phyloP scores from a whole-genome alignment of 23 tunicate species.

The Halocynthia aurantium region DNA sequence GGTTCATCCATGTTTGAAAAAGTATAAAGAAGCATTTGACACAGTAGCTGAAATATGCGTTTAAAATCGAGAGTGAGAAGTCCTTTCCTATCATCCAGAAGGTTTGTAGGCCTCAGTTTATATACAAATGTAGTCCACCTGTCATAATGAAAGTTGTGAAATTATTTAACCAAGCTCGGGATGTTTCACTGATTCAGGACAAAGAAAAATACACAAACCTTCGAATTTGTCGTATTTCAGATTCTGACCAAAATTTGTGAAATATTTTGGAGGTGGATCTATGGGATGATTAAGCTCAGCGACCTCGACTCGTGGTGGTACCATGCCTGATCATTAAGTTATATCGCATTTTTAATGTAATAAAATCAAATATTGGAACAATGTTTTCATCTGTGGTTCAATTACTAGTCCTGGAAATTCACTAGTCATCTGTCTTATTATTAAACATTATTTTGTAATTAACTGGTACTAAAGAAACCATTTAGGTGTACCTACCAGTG shows the following conservation, averaged over 20 bases:
- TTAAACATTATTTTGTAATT: neutral
- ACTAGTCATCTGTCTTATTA: too few relatives aligned
- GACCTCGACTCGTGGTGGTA: slow-evolving; percentile 58
- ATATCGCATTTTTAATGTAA: neutral
- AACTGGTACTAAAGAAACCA: neutral
- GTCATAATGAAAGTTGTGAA: neutral
- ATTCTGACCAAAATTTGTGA: slow-evolving; percentile 63
- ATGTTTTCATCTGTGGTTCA: too few relatives aligned
- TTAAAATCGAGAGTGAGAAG: slow-evolving; percentile 1
- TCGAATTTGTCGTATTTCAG: slow-evolving; percentile 81
- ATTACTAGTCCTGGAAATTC: too few relatives aligned
- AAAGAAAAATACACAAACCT: slow-evolving; percentile 28
- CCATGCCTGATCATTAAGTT: slow-evolving; percentile 38
- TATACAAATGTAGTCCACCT: slow-evolving; percentile 76
- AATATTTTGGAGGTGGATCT: slow-evolving; percentile 67
- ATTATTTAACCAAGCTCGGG: neutral
- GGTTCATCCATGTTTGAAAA: slow-evolving; percentile 37
- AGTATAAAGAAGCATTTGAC: slow-evolving; percentile 31
- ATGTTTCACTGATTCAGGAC: neutral
- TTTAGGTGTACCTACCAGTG: slow-evolving; percentile 8
- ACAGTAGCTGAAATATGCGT: slow-evolving; percentile 51
- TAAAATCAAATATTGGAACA: neutral
- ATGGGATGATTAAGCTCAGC: slow-evolving; percentile 85
- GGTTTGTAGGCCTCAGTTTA: slow-evolving; percentile 28
- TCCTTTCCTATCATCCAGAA: neutral